Conservation (phyloP, 2,888 invertebrate species). For the Protophormia terraenovae region DNA sequence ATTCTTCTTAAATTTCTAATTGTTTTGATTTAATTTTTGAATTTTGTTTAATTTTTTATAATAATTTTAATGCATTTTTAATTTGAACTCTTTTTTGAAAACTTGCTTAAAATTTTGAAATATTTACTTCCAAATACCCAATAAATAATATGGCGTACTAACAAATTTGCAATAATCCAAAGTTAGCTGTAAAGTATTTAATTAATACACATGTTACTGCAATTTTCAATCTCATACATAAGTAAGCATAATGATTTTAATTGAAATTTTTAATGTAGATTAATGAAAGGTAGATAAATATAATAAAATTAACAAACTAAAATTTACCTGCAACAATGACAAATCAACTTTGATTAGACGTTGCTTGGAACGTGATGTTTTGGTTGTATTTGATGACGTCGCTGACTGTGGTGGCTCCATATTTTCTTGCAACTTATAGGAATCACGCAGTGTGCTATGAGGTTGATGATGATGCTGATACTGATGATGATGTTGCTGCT, state of each 20-base stretch:
- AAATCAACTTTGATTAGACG: conserved; percentile 93
- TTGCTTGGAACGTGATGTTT: conserved; percentile 78
- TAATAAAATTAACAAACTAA: conserved; percentile 4
- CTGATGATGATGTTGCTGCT: conserved; percentile 54
- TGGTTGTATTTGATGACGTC: conserved; percentile 72
- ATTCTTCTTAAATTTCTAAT: no score
- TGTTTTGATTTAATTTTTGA: no score
- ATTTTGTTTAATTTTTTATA: background rate
- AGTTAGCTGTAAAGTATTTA: conserved; percentile 34
- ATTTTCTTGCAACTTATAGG: conserved; percentile 74
- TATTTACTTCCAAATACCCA: conserved; percentile 45
- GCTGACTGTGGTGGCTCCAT: conserved; percentile 78
- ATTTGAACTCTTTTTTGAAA: no score
- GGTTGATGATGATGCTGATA: conserved; percentile 63
- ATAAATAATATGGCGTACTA: conserved; percentile 53
- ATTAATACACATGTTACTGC: background rate
- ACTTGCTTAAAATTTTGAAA: conserved; percentile 17
- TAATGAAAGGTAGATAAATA: background rate
- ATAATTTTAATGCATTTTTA: background rate
- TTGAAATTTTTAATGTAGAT: conserved; percentile 1
- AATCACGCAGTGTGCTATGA: conserved; percentile 69
- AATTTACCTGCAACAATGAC: conserved; percentile 86
- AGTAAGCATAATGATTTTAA: background rate
- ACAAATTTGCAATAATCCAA: conserved; percentile 42
- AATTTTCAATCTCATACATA: no score